Evolutionary conservation across 2,113 vertebrate species (phyloP).

Genomic region (Pantherophis guttatus): DNA sequence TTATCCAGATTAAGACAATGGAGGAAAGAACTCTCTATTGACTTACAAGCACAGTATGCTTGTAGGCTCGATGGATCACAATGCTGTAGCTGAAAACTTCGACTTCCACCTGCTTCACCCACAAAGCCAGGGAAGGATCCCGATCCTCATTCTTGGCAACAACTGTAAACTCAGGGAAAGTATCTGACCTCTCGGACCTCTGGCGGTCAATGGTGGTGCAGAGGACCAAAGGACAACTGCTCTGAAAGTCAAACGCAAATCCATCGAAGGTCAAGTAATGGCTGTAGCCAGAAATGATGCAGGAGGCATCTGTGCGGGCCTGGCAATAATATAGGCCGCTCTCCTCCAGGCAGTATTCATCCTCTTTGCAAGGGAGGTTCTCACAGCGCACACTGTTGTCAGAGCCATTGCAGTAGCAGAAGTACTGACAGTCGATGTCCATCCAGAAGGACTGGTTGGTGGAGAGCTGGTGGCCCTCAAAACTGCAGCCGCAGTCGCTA

Average conservation of each 20-base stretch:
- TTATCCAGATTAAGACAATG: background rate
- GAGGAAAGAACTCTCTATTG: too few relatives aligned
- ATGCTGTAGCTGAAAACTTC: slow-evolving; percentile 87
- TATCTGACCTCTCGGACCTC: slow-evolving; percentile 39
- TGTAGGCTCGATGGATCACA: slow-evolving; percentile 88
- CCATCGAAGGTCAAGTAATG: slow-evolving; percentile 91
- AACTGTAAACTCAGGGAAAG: slow-evolving; percentile 79
- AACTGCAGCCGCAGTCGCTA: slow-evolving; percentile 87
- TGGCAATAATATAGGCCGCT: slow-evolving; percentile 84
- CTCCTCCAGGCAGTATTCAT: slow-evolving; percentile 89
- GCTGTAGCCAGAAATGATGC: slow-evolving; percentile 86
- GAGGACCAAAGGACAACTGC: slow-evolving; percentile 85
- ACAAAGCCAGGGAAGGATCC: slow-evolving; percentile 89
- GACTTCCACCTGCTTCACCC: slow-evolving; percentile 90
- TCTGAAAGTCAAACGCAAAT: slow-evolving; percentile 90
- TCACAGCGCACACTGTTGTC: slow-evolving; percentile 93
- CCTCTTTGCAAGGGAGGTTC: slow-evolving; percentile 77
- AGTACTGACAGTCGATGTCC: slow-evolving; percentile 90
- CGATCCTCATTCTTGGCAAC: slow-evolving; percentile 86
- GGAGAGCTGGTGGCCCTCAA: slow-evolving; percentile 82
- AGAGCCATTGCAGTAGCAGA: slow-evolving; percentile 93
- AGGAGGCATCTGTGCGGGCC: slow-evolving; percentile 84
- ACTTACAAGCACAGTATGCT: slow-evolving; percentile 91
- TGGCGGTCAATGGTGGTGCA: slow-evolving; percentile 75
- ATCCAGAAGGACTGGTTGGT: slow-evolving; percentile 96